Conservation (phyloP, 1,140 invertebrate species). For the Zophobas morio region DNA sequence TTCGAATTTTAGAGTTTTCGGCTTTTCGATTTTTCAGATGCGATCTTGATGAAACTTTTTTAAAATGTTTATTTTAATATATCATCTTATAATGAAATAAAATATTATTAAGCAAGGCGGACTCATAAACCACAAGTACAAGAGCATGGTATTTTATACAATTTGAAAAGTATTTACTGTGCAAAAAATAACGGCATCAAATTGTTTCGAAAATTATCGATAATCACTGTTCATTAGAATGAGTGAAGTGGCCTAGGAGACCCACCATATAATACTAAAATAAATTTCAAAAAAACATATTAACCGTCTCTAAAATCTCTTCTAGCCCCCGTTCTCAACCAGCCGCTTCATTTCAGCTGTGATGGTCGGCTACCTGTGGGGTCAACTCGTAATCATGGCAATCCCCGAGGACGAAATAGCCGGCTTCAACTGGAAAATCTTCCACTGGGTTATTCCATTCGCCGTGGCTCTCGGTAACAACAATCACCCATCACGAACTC, state of each 20-base stretch:
- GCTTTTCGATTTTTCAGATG: too few species aligned
- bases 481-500: background rate
- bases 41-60: too few species aligned
- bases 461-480: constrained; percentile 82
- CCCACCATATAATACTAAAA: background rate
- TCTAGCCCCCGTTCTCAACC: constrained; percentile 84
- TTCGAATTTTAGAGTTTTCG: too few species aligned
- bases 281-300: background rate
- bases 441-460: constrained; percentile 81
- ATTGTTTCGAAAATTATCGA: too few species aligned
- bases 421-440: constrained; percentile 77
- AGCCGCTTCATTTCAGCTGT: constrained; percentile 84
- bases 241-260: background rate
- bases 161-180: too few species aligned
- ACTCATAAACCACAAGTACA: too few species aligned
- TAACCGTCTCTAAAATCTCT: constrained; percentile 38
- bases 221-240: too few species aligned
- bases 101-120: too few species aligned
- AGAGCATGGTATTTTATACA: too few species aligned
- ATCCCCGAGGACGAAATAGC: constrained; percentile 83
- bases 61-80: too few species aligned
- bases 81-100: too few species aligned
- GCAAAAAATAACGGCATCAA: too few species aligned
- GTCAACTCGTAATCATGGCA: constrained; percentile 80
- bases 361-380: constrained; percentile 86